Evolutionary conservation across 2,113 vertebrate species (phyloP).

Genomic region (Dicerorhinus sumatrensis): DNA sequence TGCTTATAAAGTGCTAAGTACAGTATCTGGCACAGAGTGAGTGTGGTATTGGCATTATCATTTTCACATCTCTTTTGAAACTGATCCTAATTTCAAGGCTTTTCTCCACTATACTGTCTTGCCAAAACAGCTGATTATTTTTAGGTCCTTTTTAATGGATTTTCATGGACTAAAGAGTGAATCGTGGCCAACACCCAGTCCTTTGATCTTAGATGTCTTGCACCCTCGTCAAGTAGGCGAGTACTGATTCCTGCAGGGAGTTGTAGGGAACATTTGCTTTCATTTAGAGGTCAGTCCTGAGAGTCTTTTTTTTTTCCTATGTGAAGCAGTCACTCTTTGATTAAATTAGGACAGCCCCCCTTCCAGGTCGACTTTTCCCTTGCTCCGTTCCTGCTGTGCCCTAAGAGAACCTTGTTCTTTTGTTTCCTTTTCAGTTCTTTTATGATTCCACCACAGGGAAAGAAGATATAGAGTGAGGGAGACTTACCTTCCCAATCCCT

Average conservation of each 20-base stretch:
- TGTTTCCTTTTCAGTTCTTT: not conserved
- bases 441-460: not conserved
- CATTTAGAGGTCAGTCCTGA: not conserved
- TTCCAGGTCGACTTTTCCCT: not conserved
- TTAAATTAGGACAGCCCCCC: not conserved
- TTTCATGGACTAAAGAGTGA: not conserved
- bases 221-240: not conserved
- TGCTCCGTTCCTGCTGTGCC: not conserved
- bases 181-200: not conserved
- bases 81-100: not conserved
- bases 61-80: not conserved
- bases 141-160: not conserved
- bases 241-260: not conserved
- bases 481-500: not conserved
- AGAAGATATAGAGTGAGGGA: not conserved
- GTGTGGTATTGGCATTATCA: not conserved
- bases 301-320: not conserved
- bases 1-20: not conserved
- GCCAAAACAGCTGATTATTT: not conserved
- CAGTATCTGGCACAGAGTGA: not conserved
- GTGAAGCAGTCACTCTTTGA: not conserved
- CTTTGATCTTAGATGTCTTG: not conserved
- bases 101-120: not conserved
- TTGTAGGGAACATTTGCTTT: not conserved
- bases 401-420: not conserved